A percentile compares a stretch with the other conserved stretches of the same genome.
phyloP scores from a whole-genome alignment of 2,888 invertebrate genomes.

The Pandemis heparana region DNA sequence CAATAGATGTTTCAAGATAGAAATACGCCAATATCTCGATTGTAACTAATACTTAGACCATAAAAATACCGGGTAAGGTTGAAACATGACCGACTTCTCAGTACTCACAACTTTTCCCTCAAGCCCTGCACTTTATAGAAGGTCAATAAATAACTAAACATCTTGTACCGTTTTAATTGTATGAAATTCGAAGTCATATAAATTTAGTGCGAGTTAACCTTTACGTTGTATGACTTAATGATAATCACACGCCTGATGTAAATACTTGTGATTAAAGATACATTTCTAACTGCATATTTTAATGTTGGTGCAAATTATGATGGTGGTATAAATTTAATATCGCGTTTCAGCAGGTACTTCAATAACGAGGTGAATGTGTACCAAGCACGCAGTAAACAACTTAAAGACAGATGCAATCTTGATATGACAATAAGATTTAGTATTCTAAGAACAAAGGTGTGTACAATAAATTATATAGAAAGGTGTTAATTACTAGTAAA shows the following conservation, averaged over 20 bases:
- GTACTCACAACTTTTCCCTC: constrained; percentile 9
- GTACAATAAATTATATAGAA: too few species aligned
- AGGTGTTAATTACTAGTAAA: background rate
- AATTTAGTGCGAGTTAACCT: background rate
- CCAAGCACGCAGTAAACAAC: background rate
- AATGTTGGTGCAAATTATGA: background rate
- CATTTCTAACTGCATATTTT: background rate
- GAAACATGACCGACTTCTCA: constrained; percentile 34
- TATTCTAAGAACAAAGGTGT: background rate
- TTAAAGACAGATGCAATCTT: background rate
- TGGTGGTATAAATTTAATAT: background rate
- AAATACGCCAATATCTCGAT: constrained; percentile 3
- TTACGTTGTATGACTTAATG: constrained; percentile 12
- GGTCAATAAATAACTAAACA: constrained; percentile 18
- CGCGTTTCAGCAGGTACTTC: background rate
- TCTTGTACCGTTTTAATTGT: constrained; percentile 14
- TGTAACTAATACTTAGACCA: constrained; percentile 41
- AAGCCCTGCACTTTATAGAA: constrained; percentile 17
- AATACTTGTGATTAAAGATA: constrained; percentile 11
- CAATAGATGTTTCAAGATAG: background rate
- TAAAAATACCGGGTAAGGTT: constrained; percentile 40
- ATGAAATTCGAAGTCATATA: constrained; percentile 7
- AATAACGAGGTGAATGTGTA: background rate
- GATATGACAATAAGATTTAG: background rate
- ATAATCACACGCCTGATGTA: background rate